Evolutionary conservation across 2,113 vertebrate species (phyloP), one percentile per base, ranked within the genome.

Genomic region (Hypocryptadius cinnamomeus): DNA sequence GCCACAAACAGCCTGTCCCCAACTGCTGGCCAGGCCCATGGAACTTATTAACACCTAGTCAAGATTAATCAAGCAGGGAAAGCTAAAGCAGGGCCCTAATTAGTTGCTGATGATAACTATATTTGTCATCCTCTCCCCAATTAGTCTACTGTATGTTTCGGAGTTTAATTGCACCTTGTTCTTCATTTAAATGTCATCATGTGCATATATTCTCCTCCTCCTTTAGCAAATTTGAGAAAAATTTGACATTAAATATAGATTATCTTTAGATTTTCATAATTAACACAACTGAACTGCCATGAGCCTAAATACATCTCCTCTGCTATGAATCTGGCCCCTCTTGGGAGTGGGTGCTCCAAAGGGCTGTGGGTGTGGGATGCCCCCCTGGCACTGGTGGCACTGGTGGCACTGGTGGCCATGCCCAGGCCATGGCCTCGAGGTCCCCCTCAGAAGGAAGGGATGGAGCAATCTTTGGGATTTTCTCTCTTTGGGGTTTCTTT

Each of bases 101-200:
- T 98, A 98, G 97, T 98, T 90, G 97, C 95, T 90, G 94, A 96
- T 98, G 98, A 98, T 98, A 98, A 98, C 98, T 98, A 70, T 98
- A 98, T 98, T 98, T 98, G 97, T 98, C 98, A 98, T 97, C 96
- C 96, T 96, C 96, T 97, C 97, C 97, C 93, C 97, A 98, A 98
- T 98, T 98, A 98, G 97, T 97, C 98, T 97, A 91, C 97, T 96
- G 96, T 98, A 98, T 96, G 60, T 97, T 98, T 97, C 56, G 91
- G 97, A 97, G 97, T 96, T 97, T 98, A 98, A 98, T 98, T 98
- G 98, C 97, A 97, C 97, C 97, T 98, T 97, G 96, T 96, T 98
- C 98, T 98, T 97, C 97, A 97, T 96, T 97, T 96, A 97, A 97
- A 96, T 97, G 97, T 96, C 98, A 98, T 96, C 97, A 87, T 59